Evolutionary conservation across 2,888 invertebrate genomes (phyloP), one percentile per base, ranked within the genome.

Genomic region (Apantesis nais): DNA sequence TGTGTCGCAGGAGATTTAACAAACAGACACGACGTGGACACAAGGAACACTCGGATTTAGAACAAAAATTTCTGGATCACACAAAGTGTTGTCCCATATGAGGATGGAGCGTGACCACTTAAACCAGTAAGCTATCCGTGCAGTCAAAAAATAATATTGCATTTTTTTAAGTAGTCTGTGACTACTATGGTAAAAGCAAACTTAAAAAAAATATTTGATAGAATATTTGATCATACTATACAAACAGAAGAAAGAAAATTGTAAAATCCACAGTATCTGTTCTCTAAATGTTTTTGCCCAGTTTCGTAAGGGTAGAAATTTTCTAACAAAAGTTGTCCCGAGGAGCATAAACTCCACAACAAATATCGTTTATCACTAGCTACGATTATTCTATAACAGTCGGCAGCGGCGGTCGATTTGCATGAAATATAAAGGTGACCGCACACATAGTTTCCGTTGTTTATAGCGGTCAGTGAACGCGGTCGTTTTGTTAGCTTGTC

Each of bases 391-490:
- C 83, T 82, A 86, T 85, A 89, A 86, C 87, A 84, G 86, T 88
- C 74, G 70, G 74, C 72, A 78, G 77, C 78, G 75, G 82, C 74
- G 83, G 82, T 79, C 88, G 89, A 94, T 94, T 94, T 94, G 92
- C 94, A 94, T 94, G 93, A 94, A 92, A 94, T 94, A 94, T 94
- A 94, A 95, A 94, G 94, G 94, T 93, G 91, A 89, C 92, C 92
- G 90, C 93, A 89, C 85, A 87, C 92, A 94, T 93, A 94, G 93
- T 93, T 93, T 84, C 81, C 84, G 85, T 93, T 93, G 94, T 94
- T 94, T 94, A 94, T 93, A 85, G 92, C 94, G 94, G 94, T 93
- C 93, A 92, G 88, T 82, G 85, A 82, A 85, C 83, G 86, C 79
- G 86, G 84, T 86, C 84, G 87, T 89, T 89, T 87, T 89, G 89